Evolutionary conservation across 2,888 invertebrate genomes (phyloP).

Genomic region (Griposia aprilina): DNA sequence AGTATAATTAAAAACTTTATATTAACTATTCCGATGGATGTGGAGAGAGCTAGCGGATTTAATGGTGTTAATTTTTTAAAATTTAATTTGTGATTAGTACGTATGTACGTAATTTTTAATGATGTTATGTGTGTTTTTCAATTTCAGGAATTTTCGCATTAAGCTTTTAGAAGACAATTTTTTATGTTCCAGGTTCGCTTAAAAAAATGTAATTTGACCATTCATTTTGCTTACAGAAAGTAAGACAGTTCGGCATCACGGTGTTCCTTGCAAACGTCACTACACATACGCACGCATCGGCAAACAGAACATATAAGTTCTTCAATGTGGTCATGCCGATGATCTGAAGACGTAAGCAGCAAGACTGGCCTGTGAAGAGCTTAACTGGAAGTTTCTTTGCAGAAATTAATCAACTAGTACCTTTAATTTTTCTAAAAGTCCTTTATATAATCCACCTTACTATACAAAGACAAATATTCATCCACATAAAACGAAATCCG

Average conservation of each 20-base stretch:
- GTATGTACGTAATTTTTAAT: background rate
- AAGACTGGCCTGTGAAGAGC: background rate
- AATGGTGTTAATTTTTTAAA: conserved; percentile 6
- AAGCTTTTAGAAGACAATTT: background rate
- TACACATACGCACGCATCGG: no score
- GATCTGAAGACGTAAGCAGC: no score
- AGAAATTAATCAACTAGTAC: background rate
- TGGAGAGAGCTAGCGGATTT: conserved; percentile 1
- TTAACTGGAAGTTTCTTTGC: no score
- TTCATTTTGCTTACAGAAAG: background rate
- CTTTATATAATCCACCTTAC: background rate
- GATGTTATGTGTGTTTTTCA: background rate
- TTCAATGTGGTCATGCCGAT: background rate
- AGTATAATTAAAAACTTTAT: conserved; percentile 37
- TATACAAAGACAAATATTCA: conserved; percentile 32
- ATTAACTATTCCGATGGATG: conserved; percentile 27
- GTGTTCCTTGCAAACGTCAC: background rate
- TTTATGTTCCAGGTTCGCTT: background rate
- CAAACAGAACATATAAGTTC: no score
- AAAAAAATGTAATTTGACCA: no score
- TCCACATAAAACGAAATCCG: conserved; percentile 55
- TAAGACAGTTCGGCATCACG: background rate
- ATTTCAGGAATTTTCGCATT: background rate
- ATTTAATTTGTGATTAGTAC: no score
- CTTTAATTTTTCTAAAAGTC: background rate